These are phyloP conservation scores for Mesochorus sp. DNA, from an alignment of 2,888 invertebrate genomes.

Conservation along the genomic window DNA sequence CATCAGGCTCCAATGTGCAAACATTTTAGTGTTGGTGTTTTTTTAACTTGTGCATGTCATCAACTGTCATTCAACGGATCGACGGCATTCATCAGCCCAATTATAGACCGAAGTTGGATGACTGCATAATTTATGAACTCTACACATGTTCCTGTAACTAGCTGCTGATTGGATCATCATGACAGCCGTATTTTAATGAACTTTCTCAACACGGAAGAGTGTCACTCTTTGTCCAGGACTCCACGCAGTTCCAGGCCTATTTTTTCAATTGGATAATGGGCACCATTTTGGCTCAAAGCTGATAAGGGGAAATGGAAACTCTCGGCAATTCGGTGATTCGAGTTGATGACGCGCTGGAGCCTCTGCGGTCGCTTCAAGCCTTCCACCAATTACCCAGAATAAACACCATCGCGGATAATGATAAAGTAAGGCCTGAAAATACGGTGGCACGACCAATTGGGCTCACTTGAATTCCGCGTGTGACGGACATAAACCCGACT, in stretches of 20 bases:
- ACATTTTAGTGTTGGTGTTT: not conserved
- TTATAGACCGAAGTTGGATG: no score
- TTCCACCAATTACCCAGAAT: conserved; percentile 56
- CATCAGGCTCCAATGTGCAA: not conserved
- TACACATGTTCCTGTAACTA: no score
- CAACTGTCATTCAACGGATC: no score
- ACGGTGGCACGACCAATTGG: conserved; percentile 1
- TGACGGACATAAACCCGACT: conserved; percentile 53
- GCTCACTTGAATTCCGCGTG: conserved; percentile 37
- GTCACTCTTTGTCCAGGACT: not conserved
- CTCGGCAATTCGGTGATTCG: not conserved
- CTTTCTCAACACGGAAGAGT: no score
- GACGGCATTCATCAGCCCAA: no score
- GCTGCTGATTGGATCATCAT: no score
- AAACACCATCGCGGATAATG: conserved; percentile 55
- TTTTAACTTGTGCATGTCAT: not conserved
- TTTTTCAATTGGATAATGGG: not conserved
- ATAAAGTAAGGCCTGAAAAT: conserved; percentile 57
- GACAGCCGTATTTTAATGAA: no score
- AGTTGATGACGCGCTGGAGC: conserved; percentile 40
- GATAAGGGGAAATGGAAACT: not conserved
- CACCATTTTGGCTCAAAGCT: not conserved
- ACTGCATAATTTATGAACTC: no score
- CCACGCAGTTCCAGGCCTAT: not conserved
- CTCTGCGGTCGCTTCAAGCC: conserved; percentile 27